These are phyloP conservation scores for Penaeus japonicus DNA, from an alignment of 1,140 invertebrate genomes.

Conservation along the genomic window DNA sequence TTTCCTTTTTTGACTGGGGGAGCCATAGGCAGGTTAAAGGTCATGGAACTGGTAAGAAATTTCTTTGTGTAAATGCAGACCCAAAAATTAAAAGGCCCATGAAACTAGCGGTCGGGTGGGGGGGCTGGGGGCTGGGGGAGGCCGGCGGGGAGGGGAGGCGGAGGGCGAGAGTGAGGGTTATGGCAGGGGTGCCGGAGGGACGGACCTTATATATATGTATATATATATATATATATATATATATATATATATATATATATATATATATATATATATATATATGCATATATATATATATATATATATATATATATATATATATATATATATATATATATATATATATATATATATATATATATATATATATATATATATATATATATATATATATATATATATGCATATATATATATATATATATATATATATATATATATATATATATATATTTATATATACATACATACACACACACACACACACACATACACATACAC, in stretches of 20 bases:
- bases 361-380: not conserved
- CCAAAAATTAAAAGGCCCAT: no score
- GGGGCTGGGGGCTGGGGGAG: no score
- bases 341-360: not conserved
- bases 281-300: not conserved
- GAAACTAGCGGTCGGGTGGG: no score
- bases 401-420: not conserved
- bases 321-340: not conserved
- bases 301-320: not conserved
- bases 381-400: not conserved
- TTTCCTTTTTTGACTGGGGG: no score
- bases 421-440: not conserved
- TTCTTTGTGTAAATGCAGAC: no score
- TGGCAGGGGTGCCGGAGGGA: not conserved
- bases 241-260: not conserved
- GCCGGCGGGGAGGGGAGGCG: not conserved
- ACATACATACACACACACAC: not conserved
- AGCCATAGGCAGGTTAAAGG: no score
- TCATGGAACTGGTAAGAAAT: no score
- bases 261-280: not conserved
- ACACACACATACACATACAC: not conserved
- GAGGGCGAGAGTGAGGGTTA: not conserved
- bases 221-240: not conserved
- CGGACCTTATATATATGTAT: not conserved
- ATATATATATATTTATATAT: conserved; percentile 3